Evolutionary conservation across 2,888 invertebrate genomes (phyloP), one percentile per base, ranked within the genome.

Genomic region (Heliconius charithonia): DNA sequence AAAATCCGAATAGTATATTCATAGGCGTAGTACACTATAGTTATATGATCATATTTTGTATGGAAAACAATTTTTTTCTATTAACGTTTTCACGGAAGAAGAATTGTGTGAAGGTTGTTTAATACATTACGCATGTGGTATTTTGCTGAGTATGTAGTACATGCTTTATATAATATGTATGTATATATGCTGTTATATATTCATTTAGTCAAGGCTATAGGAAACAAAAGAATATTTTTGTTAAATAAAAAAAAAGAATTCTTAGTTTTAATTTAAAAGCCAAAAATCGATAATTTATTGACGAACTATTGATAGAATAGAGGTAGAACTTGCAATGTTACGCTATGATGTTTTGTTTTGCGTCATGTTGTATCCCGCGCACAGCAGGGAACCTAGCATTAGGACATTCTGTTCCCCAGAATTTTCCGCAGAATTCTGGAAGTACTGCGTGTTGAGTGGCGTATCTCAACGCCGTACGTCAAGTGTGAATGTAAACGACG

Each of bases 81-180:
- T 73, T 12, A 75, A n/a, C 45, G 51, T 25, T 66, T 71, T 51
- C 37, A 77, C 80, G 80, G 80, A 81, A 81, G 81, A 72, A 79
- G 56, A 82, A 77, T 63, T 76, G 78, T 81, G 80, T 81, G 79
- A 81, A 82, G 81, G 80, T 76, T 79, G 67, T 67, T 72, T 70
- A 77, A 75, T 81, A 76, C 37, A 75, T 73, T 82, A 79, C 77
- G 79, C 77, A 73, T 76, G 75, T 65, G 69, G 65, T 56, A 76
- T 75, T 56, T n/a, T 78, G 79, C 78, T 79, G 77, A 81, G 37
- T 79, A 27, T 62, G 81, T 76, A 67, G 79, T 77, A 82, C 79
- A 82, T 79, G 77, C 41, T 75, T 71, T 4, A 80, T 75, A 75
- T 76, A 70, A 27, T 59, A 45, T 72, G 16, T 22, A 59, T 59